phyloP scores from a whole-genome alignment of 2,113 vertebrate genomes.

The Bufo gargarizans region DNA sequence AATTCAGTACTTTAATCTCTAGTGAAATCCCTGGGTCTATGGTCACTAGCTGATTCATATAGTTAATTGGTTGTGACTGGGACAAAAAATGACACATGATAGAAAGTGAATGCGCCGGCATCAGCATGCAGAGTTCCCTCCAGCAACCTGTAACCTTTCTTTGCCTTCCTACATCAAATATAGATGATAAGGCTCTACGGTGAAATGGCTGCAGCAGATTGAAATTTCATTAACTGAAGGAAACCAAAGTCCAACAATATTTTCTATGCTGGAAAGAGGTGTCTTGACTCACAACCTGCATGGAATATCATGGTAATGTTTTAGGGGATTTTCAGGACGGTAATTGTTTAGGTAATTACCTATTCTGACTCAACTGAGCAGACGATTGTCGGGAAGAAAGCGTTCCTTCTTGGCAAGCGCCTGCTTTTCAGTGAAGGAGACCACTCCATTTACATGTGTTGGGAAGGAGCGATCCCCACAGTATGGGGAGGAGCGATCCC shows the following conservation, averaged over 20 bases:
- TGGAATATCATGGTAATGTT: slow-evolving; percentile 33
- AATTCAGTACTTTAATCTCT: slow-evolving; percentile 47
- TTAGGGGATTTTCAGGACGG: slow-evolving; percentile 31
- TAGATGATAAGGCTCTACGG: slow-evolving; percentile 25
- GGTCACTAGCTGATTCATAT: slow-evolving; percentile 66
- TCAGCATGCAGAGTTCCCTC: slow-evolving; percentile 60
- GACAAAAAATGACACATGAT: slow-evolving; percentile 61
- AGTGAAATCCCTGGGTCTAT: slow-evolving; percentile 42
- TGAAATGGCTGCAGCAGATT: slow-evolving; percentile 53
- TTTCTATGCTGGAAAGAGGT: slow-evolving; percentile 16
- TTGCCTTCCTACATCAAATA: slow-evolving; percentile 43
- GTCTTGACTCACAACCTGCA: slow-evolving; percentile 8
- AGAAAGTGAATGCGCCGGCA: slow-evolving; percentile 64
- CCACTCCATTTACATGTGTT: no score
- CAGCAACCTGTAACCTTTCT: slow-evolving; percentile 60
- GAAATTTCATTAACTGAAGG: slow-evolving; percentile 60
- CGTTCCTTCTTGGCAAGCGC: no score
- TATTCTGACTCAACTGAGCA: not conserved
- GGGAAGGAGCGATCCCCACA: no score
- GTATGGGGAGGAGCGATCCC: no score
- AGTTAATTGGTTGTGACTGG: slow-evolving; percentile 62
- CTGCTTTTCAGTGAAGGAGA: no score
- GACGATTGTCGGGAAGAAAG: no score
- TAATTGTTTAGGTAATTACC: slow-evolving; percentile 62
- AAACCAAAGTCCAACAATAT: slow-evolving; percentile 37